A percentile compares a stretch with the other conserved stretches of the same genome.
Conservation (phyloP, 2,113 vertebrate species). For the Falco punctatus region DNA sequence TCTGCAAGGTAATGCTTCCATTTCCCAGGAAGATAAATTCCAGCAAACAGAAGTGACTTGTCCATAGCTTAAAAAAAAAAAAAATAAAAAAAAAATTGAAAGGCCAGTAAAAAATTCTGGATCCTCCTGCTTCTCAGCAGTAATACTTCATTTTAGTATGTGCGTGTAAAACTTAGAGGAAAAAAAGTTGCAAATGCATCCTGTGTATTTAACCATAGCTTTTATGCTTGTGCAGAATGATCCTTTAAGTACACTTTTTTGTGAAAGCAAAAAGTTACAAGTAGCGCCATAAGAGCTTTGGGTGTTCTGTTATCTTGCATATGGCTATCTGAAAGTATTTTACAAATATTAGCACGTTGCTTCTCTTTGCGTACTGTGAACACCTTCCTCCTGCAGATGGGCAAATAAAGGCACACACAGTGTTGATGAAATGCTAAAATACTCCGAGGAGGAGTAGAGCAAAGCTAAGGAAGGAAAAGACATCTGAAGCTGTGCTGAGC, state of each 20-base stretch:
- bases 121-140: background rate
- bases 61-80: background rate
- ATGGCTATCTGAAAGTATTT: background rate
- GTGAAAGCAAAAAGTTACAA: background rate
- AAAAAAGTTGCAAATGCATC: background rate
- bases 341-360: background rate
- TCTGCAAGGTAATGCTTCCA: background rate
- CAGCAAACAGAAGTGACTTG: background rate
- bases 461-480: background rate
- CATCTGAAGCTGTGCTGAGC: background rate
- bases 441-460: background rate
- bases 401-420: background rate
- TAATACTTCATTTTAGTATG: background rate
- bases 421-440: background rate
- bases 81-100: background rate
- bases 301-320: background rate
- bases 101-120: background rate
- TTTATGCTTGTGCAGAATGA: background rate
- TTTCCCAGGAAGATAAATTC: background rate
- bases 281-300: background rate
- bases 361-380: background rate
- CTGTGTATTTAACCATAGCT: background rate
- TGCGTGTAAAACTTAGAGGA: background rate
- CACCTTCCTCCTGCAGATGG: background rate
- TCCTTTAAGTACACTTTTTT: background rate